Evolutionary conservation across 2,113 vertebrate genomes (phyloP).

Genomic region (Ceyx melanurus): DNA sequence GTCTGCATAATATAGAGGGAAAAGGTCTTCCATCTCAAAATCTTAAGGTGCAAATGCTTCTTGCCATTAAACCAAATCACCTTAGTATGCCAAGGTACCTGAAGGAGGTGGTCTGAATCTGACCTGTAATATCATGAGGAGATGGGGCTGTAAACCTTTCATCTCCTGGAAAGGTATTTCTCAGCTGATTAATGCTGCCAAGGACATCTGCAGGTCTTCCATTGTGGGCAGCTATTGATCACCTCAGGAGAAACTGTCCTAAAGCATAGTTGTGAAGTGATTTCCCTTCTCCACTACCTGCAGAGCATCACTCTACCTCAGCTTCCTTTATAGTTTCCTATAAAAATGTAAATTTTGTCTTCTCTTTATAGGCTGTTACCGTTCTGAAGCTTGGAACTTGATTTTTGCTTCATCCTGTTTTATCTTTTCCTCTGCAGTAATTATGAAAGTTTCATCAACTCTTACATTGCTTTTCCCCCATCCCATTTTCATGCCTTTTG

Average conservation of each 20-base stretch:
- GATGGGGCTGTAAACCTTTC: slow-evolving; percentile 38
- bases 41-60: background rate
- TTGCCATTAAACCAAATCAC: background rate
- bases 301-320: background rate
- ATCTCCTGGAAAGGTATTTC: background rate
- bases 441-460: slow-evolving; percentile 23
- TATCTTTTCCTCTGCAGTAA: slow-evolving; percentile 10
- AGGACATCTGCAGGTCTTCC: background rate
- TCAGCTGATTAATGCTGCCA: slow-evolving; percentile 13
- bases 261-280: background rate
- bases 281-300: background rate
- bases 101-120: slow-evolving; percentile 17
- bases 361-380: background rate
- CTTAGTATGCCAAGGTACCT: background rate
- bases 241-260: slow-evolving; percentile 13
- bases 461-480: background rate
- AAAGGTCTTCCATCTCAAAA: background rate
- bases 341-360: slow-evolving; percentile 63
- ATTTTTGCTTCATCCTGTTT: background rate
- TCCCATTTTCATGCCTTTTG: background rate
- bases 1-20: background rate
- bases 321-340: slow-evolving; percentile 29
- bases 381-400: slow-evolving; percentile 6
- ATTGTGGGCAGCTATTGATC: slow-evolving; percentile 22
- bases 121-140: background rate